Percentiles rank a stretch among this genome's conserved stretches.
Conservation (phyloP, 2,113 vertebrate species). For the Hyaena hyaena region DNA sequence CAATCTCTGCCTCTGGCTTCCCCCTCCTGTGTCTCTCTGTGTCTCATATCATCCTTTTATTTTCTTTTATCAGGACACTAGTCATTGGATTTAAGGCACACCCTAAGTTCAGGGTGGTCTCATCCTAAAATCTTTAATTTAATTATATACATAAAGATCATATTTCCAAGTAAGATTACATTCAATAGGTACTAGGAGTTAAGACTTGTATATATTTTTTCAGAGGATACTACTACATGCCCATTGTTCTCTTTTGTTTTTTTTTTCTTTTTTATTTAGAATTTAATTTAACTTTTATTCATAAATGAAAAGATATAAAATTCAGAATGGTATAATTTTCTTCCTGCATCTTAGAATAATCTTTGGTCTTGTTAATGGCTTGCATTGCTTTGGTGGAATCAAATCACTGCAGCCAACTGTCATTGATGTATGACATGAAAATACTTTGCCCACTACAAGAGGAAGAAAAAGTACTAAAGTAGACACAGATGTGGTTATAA, state of each 20-base stretch:
- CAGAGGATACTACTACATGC: background rate
- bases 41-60: background rate
- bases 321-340: background rate
- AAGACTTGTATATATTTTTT: background rate
- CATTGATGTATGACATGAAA: constrained; percentile 26
- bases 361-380: background rate
- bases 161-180: background rate
- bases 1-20: background rate
- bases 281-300: background rate
- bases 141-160: background rate
- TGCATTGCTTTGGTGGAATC: background rate
- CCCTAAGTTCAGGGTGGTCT: background rate
- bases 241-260: too few relatives aligned
- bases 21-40: background rate
- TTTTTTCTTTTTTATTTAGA: background rate
- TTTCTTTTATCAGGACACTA: background rate
- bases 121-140: background rate
- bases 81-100: background rate
- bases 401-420: background rate
- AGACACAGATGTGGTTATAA: background rate
- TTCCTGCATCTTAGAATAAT: background rate
- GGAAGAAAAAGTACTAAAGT: background rate
- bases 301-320: constrained; percentile 16
- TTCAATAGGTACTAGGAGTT: background rate
- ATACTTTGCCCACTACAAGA: background rate